Percentiles rank a stretch among this genome's conserved stretches.
phyloP scores from a whole-genome alignment of 2,888 invertebrate genomes.

The Drosophila monieri region DNA sequence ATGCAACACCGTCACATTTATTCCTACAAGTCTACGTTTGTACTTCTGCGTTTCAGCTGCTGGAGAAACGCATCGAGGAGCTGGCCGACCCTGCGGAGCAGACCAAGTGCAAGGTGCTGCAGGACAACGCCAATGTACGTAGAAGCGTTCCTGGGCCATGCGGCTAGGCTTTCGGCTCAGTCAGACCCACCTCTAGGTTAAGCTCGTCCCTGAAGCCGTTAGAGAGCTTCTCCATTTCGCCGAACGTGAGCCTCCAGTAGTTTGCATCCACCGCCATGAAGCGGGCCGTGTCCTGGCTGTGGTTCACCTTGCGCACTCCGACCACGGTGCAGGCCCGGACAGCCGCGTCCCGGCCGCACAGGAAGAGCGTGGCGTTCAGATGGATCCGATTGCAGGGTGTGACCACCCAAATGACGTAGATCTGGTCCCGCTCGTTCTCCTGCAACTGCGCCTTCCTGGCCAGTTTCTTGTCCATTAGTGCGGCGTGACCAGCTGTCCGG shows the following conservation, averaged over 20 bases:
- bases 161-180: neutral
- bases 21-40: neutral
- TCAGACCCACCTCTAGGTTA: constrained; percentile 51
- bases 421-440: constrained; percentile 6
- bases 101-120: constrained; percentile 88
- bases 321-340: constrained; percentile 14
- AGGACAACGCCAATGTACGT: constrained; percentile 92
- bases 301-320: constrained; percentile 31
- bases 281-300: constrained; percentile 14
- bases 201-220: constrained; percentile 66
- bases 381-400: constrained; percentile 32
- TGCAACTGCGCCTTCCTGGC: neutral
- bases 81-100: constrained; percentile 88
- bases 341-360: constrained; percentile 60
- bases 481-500: constrained; percentile 21
- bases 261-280: constrained; percentile 43
- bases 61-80: constrained; percentile 88
- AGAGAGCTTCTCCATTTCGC: constrained; percentile 45
- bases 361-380: constrained; percentile 44
- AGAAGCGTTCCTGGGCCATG: neutral
- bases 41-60: constrained; percentile 85
- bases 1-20: constrained; percentile 6
- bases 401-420: constrained; percentile 63
- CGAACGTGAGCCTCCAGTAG: constrained; percentile 52
- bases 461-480: neutral